Evolutionary conservation across 2,888 invertebrate genomes (phyloP), one percentile per base, ranked within the genome.

Genomic region (Synergus itoensis): DNA sequence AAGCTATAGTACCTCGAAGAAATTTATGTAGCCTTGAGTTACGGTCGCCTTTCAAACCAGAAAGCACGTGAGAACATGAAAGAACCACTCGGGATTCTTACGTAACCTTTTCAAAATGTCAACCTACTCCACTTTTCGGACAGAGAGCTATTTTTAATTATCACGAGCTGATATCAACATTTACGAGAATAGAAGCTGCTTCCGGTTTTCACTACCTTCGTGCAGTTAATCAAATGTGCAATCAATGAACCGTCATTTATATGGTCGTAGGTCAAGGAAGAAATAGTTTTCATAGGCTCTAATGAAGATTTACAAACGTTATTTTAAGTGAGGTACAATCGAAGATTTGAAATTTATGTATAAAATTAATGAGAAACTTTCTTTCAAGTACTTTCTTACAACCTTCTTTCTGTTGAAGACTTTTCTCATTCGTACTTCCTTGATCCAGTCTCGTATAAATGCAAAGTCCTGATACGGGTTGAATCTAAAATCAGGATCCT

Each of bases 141-240:
- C 83, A 40, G 11, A 36, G 11, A 73, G 53, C 86, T 86, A 82
- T 86, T 85, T 87, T 84, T 81, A 86, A 83, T 85, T 86, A 87
- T 80, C 80, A 78, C 79, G 77, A 57, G 4, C 41, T 43, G 18
- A 67, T 67, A 77, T 65, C n/a, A 73, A 40, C 73, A 11, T 53
- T 73, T 73, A 53, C 53, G 48, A 11, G 53, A 73, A 73, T 73
- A 40, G n/a, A 36, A 36, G 36, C 36, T 53, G 21, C 40, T 73
- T 73, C 73, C 53, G 16, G 36, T 48, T 48, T 48, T n/a, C 73
- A 36, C 53, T 1, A 36, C 11, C n/a, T 73, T 36, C 53, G 5
- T 28, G 62, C 28, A 4, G 28, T 62, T 62, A 14, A 28, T 28
- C 12, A 28, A 28, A 21, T 62, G 62, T 28, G 62, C 62, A 62